Evolutionary conservation across 2,888 invertebrate species (phyloP).

Genomic region (Lottia scabra): DNA sequence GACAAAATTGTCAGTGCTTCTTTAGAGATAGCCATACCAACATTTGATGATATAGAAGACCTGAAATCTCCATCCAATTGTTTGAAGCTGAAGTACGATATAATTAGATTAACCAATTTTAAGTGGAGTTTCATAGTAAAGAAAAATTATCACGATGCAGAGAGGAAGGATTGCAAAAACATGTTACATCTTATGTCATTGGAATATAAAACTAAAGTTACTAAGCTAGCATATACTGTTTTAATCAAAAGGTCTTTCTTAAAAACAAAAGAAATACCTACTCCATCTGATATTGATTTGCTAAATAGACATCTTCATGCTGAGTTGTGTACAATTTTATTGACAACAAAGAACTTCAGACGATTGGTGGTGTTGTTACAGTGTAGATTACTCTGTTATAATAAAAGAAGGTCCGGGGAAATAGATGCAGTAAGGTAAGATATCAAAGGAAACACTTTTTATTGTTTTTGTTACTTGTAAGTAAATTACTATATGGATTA

Average conservation of each 20-base stretch:
- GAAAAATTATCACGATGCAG: background rate
- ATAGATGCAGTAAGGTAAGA: constrained; percentile 14
- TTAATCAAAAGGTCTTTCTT: constrained; percentile 5
- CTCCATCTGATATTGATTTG: constrained; percentile 13
- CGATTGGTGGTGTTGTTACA: constrained; percentile 7
- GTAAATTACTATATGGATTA: too few relatives aligned
- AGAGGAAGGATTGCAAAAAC: background rate
- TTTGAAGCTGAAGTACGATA: background rate
- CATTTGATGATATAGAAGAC: background rate
- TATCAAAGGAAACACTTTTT: too few relatives aligned
- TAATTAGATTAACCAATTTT: constrained; percentile 16
- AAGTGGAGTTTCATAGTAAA: constrained; percentile 13
- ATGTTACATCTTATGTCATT: constrained; percentile 15
- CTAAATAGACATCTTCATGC: too few relatives aligned
- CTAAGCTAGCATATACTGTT: constrained; percentile 13
- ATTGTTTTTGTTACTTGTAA: too few relatives aligned
- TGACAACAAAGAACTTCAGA: background rate
- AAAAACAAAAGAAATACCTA: constrained; percentile 15
- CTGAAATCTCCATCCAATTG: background rate
- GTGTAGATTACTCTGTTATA: constrained; percentile 9
- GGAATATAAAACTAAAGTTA: constrained; percentile 19
- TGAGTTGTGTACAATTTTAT: too few relatives aligned
- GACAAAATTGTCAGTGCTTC: background rate
- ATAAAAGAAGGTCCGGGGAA: too few relatives aligned
- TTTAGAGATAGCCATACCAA: background rate